Base-by-base conservation (phyloP, 2,888 invertebrate genomes). In the Venusia cambrica region DNA sequence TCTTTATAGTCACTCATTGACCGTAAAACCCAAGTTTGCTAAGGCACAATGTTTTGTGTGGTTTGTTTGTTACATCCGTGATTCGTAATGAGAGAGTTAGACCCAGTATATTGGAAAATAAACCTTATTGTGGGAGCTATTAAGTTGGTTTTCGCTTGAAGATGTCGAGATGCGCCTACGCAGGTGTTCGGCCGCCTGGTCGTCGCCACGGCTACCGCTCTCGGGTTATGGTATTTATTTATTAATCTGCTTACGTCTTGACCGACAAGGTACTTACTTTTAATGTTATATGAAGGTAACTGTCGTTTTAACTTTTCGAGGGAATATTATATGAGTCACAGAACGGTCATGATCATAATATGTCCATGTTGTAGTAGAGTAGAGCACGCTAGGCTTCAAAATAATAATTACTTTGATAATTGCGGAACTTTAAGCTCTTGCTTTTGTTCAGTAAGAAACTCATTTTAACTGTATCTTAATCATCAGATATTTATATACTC, bases 1-100 rank as follows among this genome's bases (percentile, higher is more conserved):
- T 78, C 72, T 74, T 64, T 63, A 69, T 63, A 62, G 57, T 64
- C 61, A 62, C 66, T 57, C 64, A 59, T 55, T 65, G 62, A 61
- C 71, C 70, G 65, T 81, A 73, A 80, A 78, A 77, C 65, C 67
- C 71, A 70, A 73, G 68, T 80, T 76, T 75, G 72, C 78, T 73
- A 74, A 74, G 73, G 73, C 72, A 83, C 72, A 75, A 64, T 73
- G 78, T 78, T 83, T 80, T 78, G 73, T 81, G 77, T 83, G 76
- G 78, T 80, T 80, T 80, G 80, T 79, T 76, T 80, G 80, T 74
- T 76, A 79, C 73, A 79, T 80, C 79, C 78, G 78, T 81, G 85
- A 85, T 84, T 81, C 71, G 76, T 84, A 83, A 81, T 84, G 80
- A 79, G 79, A 72, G 63, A 73, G 57, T 62, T 46, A 31, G 17